A percentile compares a stretch with the other conserved stretches of the same genome.
These are phyloP conservation scores for Stenoptilia bipunctidactyla DNA, from an alignment of 2,888 invertebrate genomes.

Conservation along the genomic window DNA sequence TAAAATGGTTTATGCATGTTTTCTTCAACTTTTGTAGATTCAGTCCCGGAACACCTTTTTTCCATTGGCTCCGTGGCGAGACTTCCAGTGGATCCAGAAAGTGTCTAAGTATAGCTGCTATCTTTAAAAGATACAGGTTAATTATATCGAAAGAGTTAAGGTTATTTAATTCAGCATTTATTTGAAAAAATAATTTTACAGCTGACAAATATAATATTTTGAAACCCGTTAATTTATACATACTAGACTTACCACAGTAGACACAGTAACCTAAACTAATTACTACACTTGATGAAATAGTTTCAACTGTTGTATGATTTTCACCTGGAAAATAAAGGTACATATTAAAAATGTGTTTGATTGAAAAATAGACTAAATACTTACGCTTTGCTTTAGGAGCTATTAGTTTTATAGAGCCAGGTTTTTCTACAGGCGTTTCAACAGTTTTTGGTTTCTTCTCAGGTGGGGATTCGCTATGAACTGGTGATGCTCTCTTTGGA, in stretches of 20 bases:
- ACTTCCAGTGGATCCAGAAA: neutral
- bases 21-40: too few species aligned
- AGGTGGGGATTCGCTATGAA: slow-evolving; percentile 66
- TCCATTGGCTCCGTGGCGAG: neutral
- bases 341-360: slow-evolving; percentile 31
- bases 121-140: slow-evolving; percentile 49
- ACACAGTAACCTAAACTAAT: slow-evolving; percentile 39
- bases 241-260: slow-evolving; percentile 63
- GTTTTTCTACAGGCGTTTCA: slow-evolving; percentile 73
- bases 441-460: slow-evolving; percentile 84
- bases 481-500: slow-evolving; percentile 62
- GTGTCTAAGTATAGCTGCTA: slow-evolving; percentile 17
- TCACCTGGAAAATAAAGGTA: slow-evolving; percentile 59
- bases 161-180: slow-evolving; percentile 53
- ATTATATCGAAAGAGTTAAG: slow-evolving; percentile 40
- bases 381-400: slow-evolving; percentile 93
- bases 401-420: slow-evolving; percentile 87
- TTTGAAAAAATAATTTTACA: slow-evolving; percentile 58
- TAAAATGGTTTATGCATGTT: too few species aligned
- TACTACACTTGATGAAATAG: slow-evolving; percentile 26
- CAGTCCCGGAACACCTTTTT: neutral
- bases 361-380: slow-evolving; percentile 55
- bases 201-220: slow-evolving; percentile 37
- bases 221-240: slow-evolving; percentile 57
- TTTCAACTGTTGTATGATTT: slow-evolving; percentile 19